Base-by-base conservation (phyloP, 2,888 invertebrate species). In the Eupithecia centaureata region DNA sequence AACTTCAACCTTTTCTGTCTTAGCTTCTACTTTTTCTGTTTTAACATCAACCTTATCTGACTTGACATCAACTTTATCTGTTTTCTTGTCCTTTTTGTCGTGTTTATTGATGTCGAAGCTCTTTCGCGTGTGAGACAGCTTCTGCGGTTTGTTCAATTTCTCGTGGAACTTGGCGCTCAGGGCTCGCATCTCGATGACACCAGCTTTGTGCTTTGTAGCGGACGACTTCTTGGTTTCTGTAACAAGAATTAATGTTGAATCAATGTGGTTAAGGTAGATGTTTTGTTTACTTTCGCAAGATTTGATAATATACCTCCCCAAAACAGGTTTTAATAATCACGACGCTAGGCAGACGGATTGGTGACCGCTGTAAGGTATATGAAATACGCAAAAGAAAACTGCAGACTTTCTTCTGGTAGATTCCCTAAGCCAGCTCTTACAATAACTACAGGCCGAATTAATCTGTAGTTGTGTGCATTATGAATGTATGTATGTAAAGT, bases 181-280 rank as follows among this genome's bases (percentile, higher is more conserved):
- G 0, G 93, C 92, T 75, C 94, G 79, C 94, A 94, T 94, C 72
- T 94, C 94, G 58, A 94, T 94, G 2, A 93, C 93, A 1, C 93
- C 94, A 1, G 79, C 84, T 73, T 93, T 92, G 71, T 89, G 92
- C 76, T 92, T 92, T 0, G 73, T 73, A 5, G 74, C 42, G 0
- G 87, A 80, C 0, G 91, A 73, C 62, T 87, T 89, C 72, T 88
- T 91, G 10, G 86, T 63, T 71, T 90, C 92, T 92, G 87, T 38
- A 84, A 85, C 65, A 63, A 68, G 66, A 71, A 10, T 27, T 25
- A 22, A 52, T 13, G 5, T 25, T 51, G 42, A 1, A 18, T n/a
- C n/a, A n/a, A n/a, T n/a, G n/a, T n/a, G 5, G 7, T 13, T 38
- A 42, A 42, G 1, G 32, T n/a, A n/a, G n/a, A n/a, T 12, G 32